Base-by-base conservation (phyloP, 2,888 invertebrate species). In the Lochmaea crataegi region DNA sequence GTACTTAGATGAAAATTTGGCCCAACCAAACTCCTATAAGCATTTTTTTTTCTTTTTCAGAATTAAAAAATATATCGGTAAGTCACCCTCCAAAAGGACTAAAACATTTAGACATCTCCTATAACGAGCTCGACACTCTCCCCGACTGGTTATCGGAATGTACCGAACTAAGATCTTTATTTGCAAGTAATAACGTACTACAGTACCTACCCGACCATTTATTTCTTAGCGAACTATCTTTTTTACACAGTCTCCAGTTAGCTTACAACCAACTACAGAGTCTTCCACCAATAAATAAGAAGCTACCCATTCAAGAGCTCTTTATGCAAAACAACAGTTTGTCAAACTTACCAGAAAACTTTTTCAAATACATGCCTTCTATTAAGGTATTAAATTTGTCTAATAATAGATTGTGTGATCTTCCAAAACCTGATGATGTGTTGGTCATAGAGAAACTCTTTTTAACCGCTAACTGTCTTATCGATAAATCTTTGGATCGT, bases 131-230 rank as follows among this genome's bases (percentile, higher is more conserved):
- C 73, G 91, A 90, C 26, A 88, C 90, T 7, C 86, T 95, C 67
- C 95, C 95, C 0, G 92, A 92, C 80, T 95, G 95, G 95, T 87
- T 94, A 58, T 91, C 92, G 12, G 91, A 92, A 48, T 93, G 95
- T 82, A 91, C 91, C 18, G 91, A 93, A 75, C 87, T 95, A 63
- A 90, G 92, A 63, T 92, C 92, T 11, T 88, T 95, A 14, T 92
- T 93, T 80, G 94, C 94, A 16, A 92, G 92, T 79, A 93, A 94
- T 84, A 95, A 95, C 82, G 88, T 90, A 60, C 85, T 95, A 63
- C 89, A 90, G 42, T 89, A 90, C 12, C 87, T 95, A 12, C 94
- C 94, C 9, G 93, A 94, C 65, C 91, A 94, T 82, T 84, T 95
- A 60, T 91, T 94, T 79, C 92, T 91, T 82, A 93, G 93, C 80